phyloP scores from a whole-genome alignment of 1,140 invertebrate genomes.

The Drosophila miranda region DNA sequence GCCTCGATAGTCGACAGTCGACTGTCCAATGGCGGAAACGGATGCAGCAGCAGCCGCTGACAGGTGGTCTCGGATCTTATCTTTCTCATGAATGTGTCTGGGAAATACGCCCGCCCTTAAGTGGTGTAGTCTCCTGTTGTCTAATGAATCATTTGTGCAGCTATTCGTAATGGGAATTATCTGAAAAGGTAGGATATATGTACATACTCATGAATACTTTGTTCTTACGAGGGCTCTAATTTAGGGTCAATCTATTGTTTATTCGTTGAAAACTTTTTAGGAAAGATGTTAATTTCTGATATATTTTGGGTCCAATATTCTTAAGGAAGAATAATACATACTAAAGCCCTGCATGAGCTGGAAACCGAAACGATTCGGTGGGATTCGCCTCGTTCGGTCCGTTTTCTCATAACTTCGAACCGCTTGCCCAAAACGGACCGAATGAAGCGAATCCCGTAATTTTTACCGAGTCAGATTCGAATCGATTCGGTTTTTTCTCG shows the following conservation, averaged over 20 bases:
- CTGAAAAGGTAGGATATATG: constrained; percentile 24
- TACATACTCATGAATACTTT: not conserved
- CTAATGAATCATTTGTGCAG: constrained; percentile 37
- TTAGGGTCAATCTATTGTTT: not conserved
- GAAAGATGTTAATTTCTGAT: no score
- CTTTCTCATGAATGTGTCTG: constrained; percentile 67
- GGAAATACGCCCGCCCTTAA: constrained; percentile 63
- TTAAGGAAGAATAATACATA: no score
- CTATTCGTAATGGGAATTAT: constrained; percentile 33
- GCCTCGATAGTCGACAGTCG: not conserved
- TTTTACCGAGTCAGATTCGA: no score
- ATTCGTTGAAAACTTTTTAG: no score
- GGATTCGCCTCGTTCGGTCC: no score
- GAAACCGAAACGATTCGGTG: no score
- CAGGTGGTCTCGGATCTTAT: constrained; percentile 60
- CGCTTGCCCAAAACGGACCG: no score
- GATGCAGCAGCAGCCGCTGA: constrained; percentile 43
- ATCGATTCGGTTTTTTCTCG: no score
- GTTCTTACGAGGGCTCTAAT: not conserved
- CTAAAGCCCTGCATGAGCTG: no score
- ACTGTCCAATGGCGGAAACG: constrained; percentile 55
- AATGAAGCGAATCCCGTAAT: no score
- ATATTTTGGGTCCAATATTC: no score
- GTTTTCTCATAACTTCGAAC: no score
- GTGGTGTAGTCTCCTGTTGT: constrained; percentile 51